Base-by-base conservation (phyloP, 2,888 invertebrate genomes). In the Chalcis sispes region DNA sequence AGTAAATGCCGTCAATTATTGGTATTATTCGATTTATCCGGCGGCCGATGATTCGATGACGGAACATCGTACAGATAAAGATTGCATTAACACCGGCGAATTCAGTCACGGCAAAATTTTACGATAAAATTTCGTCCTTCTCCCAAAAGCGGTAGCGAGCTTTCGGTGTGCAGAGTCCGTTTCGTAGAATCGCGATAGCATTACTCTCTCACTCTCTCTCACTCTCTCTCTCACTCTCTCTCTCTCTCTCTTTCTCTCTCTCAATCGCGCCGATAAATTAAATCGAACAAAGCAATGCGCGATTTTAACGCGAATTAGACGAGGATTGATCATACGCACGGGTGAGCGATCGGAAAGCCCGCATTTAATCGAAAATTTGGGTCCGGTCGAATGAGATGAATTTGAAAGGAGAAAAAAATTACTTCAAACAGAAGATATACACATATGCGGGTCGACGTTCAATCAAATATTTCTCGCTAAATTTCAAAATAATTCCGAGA, bases 1-100 rank as follows among this genome's bases (percentile, higher is more conserved):
- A 59, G 56, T 40, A 71, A 75, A 71, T 75, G 32, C 13, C 75
- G 59, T 13, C 46, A 70, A 64, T 75, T 70, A 70, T 75, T 64
- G 64, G 64, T 29, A 40, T 36, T 56, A 50, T 67, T 66, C 56
- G 62, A 72, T 72, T 72, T 71, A 76, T 66, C 23, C 18, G 29
- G n/a, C 32, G 29, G n/a, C 18, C 46, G n/a, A n/a, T n/a, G n/a
- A n/a, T n/a, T n/a, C n/a, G n/a, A n/a, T n/a, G n/a, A n/a, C n/a
- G n/a, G n/a, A n/a, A n/a, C n/a, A n/a, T n/a, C n/a, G n/a, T n/a
- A 25, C 20, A 20, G 50, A 10, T 13, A 15, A 25, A 7, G 48
- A 10, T 27, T 27, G 48, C 25, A 2, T 7, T 1, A n/a, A 18
- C 25, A 58, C 64, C 59, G 67, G 36, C 40, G 20, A 42, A 67